Evolutionary conservation across 1,140 invertebrate genomes (phyloP).

Genomic region (Piezodorus guildinii): DNA sequence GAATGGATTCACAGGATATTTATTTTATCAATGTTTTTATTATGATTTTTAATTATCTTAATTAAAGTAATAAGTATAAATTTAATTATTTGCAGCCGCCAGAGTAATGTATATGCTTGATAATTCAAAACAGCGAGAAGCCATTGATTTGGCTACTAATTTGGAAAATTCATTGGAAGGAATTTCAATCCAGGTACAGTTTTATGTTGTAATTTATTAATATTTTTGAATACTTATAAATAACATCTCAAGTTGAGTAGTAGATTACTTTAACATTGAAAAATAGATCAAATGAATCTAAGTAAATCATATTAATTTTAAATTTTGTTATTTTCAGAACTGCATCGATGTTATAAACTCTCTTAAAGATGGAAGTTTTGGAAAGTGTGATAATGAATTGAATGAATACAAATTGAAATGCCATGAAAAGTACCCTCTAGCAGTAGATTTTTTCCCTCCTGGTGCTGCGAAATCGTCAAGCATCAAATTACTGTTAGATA

Average conservation of each 20-base stretch:
- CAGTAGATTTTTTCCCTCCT: conserved; percentile 44
- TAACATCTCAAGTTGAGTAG: not conserved
- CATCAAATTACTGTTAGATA: not conserved
- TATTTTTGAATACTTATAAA: not conserved
- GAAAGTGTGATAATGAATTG: conserved; percentile 48
- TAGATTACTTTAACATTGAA: too few species aligned
- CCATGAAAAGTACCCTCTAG: conserved; percentile 59
- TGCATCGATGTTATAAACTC: conserved; percentile 65
- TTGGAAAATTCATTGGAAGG: conserved; percentile 44
- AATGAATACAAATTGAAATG: conserved; percentile 58
- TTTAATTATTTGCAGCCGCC: conserved; percentile 36
- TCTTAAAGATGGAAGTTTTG: conserved; percentile 65
- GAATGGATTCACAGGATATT: too few species aligned
- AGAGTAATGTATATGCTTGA: conserved; percentile 57
- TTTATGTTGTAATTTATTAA: conserved; percentile 20
- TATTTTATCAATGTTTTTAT: not conserved
- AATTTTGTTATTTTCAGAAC: conserved; percentile 41
- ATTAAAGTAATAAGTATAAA: too few species aligned
- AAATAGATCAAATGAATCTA: not conserved
- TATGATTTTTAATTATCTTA: not conserved
- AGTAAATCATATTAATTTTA: not conserved
- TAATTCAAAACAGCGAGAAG: conserved; percentile 43
- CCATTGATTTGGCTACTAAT: conserved; percentile 48
- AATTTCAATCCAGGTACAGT: conserved; percentile 42
- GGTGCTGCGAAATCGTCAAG: not conserved